Evolutionary conservation across 2,113 vertebrate species (phyloP), one percentile per base, ranked within the genome.

Genomic region (Hippocampus zosterae): DNA sequence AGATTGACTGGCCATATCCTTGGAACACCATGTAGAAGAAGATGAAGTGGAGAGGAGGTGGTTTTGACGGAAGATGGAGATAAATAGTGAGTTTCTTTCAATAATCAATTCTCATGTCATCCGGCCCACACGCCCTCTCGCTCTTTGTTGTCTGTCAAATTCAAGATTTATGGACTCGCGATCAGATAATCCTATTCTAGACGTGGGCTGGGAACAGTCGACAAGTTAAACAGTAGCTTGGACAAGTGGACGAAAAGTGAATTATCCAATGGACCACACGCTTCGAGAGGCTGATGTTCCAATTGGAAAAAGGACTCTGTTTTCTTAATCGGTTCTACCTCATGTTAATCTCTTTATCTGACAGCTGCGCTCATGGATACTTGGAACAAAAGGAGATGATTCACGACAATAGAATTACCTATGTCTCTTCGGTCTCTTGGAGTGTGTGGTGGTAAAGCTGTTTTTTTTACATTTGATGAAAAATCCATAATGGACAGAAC

Each of bases 1-100:
- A 87, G 87, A 88, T 84, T 86, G 87, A 87, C 81, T 79, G 87
- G 78, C 83, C 83, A 75, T 81, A 79, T 84, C 69, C 75, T 78
- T 62, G 82, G 73, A 79, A 15, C 11, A 61, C 21, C 65, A 73
- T 60, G 70, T 50, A 41, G 68, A 81, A 77, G 75, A 72, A 57
- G 41, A 69, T 55, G 56, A 60, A 56, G 55, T 41, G 37, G 50
- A 73, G 40, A 60, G 74, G 73, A 73, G 77, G 73, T 62, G 62
- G 77, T 71, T 65, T 76, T 75, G 73, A 62, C 68, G 70, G 46
- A 70, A 73, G 71, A 62, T 41, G 68, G 75, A 79, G 80, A 74
- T 75, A 72, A 73, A 81, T 81, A 86, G 83, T 78, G 79, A 86
- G 87, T 80, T 83, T 78, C 70, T 65, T 84, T 80, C 80, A 84